Evolutionary conservation across 2,888 invertebrate genomes (phyloP).

Genomic region (Heterodera filipjevi): DNA sequence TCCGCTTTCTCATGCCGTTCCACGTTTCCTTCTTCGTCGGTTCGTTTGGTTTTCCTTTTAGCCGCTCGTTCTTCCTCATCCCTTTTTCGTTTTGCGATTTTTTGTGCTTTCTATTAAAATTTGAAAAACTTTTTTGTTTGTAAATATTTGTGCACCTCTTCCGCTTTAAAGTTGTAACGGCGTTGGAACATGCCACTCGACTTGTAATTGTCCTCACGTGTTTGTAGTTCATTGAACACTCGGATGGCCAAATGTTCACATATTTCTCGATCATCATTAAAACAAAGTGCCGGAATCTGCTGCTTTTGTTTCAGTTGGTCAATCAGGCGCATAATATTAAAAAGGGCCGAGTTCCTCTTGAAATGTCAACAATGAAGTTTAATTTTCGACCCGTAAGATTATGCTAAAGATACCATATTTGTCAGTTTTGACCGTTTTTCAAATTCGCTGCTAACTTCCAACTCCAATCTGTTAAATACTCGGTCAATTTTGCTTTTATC

Average conservation of each 20-base stretch:
- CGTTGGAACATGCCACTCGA: constrained; percentile 57
- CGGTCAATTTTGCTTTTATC: constrained; percentile 53
- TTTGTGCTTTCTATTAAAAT: constrained; percentile 49
- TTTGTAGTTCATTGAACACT: constrained; percentile 52
- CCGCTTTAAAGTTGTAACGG: constrained; percentile 59
- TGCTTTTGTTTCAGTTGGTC: constrained; percentile 54
- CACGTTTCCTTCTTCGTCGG: constrained; percentile 39
- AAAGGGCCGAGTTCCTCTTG: constrained; percentile 43
- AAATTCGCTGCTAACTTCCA: constrained; percentile 45
- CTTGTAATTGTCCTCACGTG: constrained; percentile 52
- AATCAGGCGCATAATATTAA: constrained; percentile 57
- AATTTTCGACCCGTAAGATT: neutral
- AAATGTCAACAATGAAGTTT: neutral
- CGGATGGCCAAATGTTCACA: constrained; percentile 56
- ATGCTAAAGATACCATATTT: constrained; percentile 47
- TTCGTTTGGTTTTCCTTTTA: constrained; percentile 43
- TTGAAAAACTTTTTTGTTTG: neutral
- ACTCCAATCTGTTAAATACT: constrained; percentile 47
- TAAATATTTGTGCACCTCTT: constrained; percentile 44
- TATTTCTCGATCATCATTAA: constrained; percentile 61
- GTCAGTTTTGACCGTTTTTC: constrained; percentile 53
- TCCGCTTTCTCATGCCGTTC: constrained; percentile 34
- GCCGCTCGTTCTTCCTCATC: constrained; percentile 55
- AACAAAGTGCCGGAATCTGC: constrained; percentile 62
- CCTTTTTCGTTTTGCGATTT: constrained; percentile 58